Conservation (phyloP, 1,140 invertebrate genomes). For the Bombus affinis region DNA sequence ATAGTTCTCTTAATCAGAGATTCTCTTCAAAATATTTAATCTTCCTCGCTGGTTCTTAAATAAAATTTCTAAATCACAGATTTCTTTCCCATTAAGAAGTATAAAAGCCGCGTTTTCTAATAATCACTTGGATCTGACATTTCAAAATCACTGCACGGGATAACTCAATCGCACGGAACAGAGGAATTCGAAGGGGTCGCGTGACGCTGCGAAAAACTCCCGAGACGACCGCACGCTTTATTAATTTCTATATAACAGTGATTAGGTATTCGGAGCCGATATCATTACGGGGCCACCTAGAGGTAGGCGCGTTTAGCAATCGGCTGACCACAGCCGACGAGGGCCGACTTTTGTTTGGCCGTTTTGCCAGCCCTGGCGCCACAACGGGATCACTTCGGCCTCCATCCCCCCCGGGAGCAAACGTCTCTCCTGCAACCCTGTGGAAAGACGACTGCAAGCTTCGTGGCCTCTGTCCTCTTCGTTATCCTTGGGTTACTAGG, state of each 20-base stretch:
- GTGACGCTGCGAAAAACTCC: slow-evolving; percentile 66
- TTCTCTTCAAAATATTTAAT: too few relatives aligned
- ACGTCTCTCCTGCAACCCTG: not conserved
- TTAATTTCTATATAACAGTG: slow-evolving; percentile 79
- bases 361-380: slow-evolving; percentile 53
- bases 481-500: slow-evolving; percentile 12
- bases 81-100: not conserved
- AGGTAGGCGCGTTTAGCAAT: not conserved
- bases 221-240: slow-evolving; percentile 76
- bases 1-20: too few relatives aligned
- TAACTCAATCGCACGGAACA: slow-evolving; percentile 72
- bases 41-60: too few relatives aligned
- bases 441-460: not conserved
- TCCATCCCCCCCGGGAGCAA: not conserved
- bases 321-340: slow-evolving; percentile 59
- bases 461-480: not conserved
- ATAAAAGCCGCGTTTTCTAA: not conserved
- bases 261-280: slow-evolving; percentile 77
- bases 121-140: not conserved
- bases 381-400: not conserved
- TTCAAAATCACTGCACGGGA: slow-evolving; percentile 2
- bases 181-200: slow-evolving; percentile 65
- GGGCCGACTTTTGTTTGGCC: slow-evolving; percentile 48
- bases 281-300: slow-evolving; percentile 52
- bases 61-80: too few relatives aligned